A percentile compares a stretch with the other conserved stretches of the same genome.
phyloP scores from a whole-genome alignment of 2,888 invertebrate species.

The Amphiduros pacificus region DNA sequence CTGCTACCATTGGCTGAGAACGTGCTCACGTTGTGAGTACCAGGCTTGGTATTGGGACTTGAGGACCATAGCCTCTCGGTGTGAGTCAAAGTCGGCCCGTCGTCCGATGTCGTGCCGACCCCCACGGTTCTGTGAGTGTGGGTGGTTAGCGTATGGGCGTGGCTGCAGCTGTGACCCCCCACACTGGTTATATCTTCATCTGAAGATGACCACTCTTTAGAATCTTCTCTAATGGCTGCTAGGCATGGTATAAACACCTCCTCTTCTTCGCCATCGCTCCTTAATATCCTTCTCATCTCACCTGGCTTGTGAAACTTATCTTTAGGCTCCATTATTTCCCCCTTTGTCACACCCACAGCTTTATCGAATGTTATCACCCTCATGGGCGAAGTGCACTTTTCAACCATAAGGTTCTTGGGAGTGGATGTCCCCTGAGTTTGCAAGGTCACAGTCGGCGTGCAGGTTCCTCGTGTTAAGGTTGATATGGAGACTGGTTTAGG shows the following conservation, averaged over 20 bases:
- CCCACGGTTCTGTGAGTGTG: not conserved
- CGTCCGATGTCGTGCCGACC: no score
- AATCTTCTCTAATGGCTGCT: slow-evolving; percentile 25
- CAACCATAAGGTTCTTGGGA: not conserved
- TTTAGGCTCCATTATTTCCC: slow-evolving; percentile 21
- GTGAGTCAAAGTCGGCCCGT: not conserved
- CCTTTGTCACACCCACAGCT: slow-evolving; percentile 27
- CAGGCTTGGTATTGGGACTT: not conserved
- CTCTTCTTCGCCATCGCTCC: slow-evolving; percentile 7
- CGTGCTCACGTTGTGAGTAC: slow-evolving; percentile 5
- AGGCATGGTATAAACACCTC: slow-evolving; percentile 16
- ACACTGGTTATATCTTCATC: slow-evolving; percentile 19
- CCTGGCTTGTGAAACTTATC: slow-evolving; percentile 28
- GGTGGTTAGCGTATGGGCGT: not conserved
- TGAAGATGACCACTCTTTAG: slow-evolving; percentile 15
- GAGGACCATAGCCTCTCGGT: slow-evolving; percentile 4
- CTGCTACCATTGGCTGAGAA: slow-evolving; percentile 13
- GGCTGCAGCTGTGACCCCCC: not conserved
- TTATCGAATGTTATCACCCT: slow-evolving; percentile 23
- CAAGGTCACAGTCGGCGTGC: not conserved
- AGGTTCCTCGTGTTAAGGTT: slow-evolving; percentile 15
- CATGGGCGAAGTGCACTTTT: slow-evolving; percentile 25
- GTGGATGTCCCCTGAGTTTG: slow-evolving; percentile 17
- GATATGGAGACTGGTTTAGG: not conserved
- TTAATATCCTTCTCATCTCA: slow-evolving; percentile 4